Evolutionary conservation across 2,888 invertebrate genomes (phyloP), one percentile per base, ranked within the genome.

Genomic region (Aethes cnicana): DNA sequence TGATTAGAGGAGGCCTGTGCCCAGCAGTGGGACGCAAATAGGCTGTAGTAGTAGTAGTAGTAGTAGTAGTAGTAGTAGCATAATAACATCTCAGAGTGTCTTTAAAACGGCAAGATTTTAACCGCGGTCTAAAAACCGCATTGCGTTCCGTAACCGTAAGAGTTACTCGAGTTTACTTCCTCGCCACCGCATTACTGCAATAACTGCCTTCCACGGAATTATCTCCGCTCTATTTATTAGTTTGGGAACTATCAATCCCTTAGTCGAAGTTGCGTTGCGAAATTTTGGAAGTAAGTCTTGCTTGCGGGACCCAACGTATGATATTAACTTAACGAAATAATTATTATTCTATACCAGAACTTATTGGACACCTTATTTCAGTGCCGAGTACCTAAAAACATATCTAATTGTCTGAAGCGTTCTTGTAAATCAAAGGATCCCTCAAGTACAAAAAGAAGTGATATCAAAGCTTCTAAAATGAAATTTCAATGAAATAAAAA

Each of bases 181-280:
- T 9, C 25, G 7, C 3, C 12, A 11, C 16, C 11, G 9, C n/a
- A n/a, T 7, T 6, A 48, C n/a, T 32, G 14, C 11, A 18, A 33
- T 36, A 42, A 41, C 14, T 20, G 14, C 30, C 43, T 37, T 44
- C 23, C 42, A 21, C 42, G 17, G 7, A 33, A 17, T 30, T 8
- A n/a, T n/a, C n/a, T n/a, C 6, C 23, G 30, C 30, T 39, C 28
- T 48, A 48, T 25, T 44, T 39, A 52, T 39, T 52, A 52, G 20
- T 46, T 46, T 8, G n/a, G 6, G 17, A 52, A 52, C 46, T 46
- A 42, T 30, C 37, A 32, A 41, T 33, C 17, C 26, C 25, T 23
- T 17, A 21, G 30, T 26, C 4, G 28, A 12, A 21, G 21, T 43
- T 43, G 21, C 42, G 4, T 30, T n/a, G n/a, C 30, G 42, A 43